phyloP scores from a whole-genome alignment of 1,140 invertebrate genomes.

The Epicauta chinensis region DNA sequence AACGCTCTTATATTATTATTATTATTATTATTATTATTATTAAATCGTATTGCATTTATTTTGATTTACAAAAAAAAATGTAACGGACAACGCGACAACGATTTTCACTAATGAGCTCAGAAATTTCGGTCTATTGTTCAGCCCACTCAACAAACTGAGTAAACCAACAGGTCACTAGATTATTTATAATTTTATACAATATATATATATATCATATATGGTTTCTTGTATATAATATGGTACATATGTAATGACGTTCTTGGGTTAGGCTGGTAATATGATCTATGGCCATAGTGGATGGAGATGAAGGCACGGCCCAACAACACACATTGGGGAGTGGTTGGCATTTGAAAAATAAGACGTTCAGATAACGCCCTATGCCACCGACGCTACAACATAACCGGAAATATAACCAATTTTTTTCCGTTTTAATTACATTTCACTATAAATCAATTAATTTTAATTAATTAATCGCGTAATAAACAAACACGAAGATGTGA shows the following conservation, averaged over 20 bases:
- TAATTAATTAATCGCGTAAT: background rate
- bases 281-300: constrained; percentile 18
- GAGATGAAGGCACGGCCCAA: constrained; percentile 16
- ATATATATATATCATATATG: constrained; percentile 6
- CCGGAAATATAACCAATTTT: background rate
- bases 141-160: too few species aligned
- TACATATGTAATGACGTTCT: constrained; percentile 23
- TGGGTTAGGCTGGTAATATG: constrained; percentile 27
- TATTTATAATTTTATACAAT: background rate
- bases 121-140: constrained; percentile 13
- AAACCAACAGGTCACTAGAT: background rate
- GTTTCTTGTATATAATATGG: constrained; percentile 14
- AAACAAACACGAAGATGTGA: too few species aligned
- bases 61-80: too few species aligned
- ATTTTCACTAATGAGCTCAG: constrained; percentile 10
- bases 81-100: background rate
- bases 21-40: too few species aligned
- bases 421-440: background rate
- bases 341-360: constrained; percentile 26
- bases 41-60: too few species aligned
- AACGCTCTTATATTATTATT: too few species aligned
- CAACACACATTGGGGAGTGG: constrained; percentile 14
- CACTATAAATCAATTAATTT: background rate
- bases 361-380: constrained; percentile 18
- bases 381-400: background rate